Percentiles rank a stretch among this genome's conserved stretches.
Evolutionary conservation across 2,113 vertebrate genomes (phyloP).

Genomic region (Sakesphorus luctuosus): DNA sequence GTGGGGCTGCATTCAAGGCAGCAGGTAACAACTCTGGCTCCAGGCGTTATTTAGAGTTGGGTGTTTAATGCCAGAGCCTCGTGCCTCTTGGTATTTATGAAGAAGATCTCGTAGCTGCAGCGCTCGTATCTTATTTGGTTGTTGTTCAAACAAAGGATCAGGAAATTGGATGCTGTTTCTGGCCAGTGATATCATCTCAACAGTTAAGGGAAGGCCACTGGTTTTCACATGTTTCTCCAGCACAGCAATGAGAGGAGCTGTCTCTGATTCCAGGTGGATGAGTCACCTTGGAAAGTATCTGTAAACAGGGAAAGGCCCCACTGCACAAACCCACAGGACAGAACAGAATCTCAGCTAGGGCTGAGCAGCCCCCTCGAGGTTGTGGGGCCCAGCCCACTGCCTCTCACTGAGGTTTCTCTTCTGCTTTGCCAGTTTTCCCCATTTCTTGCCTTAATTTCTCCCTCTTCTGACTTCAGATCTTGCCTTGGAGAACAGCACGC

Average conservation of each 20-base stretch:
- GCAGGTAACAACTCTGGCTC: background rate
- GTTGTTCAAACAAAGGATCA: slow-evolving; percentile 68
- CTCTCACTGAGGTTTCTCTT: background rate
- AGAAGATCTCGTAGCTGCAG: slow-evolving; percentile 50
- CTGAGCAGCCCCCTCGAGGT: background rate
- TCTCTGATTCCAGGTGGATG: background rate
- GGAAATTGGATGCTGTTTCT: slow-evolving; percentile 67
- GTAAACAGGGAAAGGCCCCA: background rate
- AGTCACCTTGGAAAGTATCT: slow-evolving; percentile 8
- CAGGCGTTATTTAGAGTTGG: slow-evolving; percentile 50
- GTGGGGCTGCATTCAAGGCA: slow-evolving; percentile 2
- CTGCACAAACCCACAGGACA: background rate
- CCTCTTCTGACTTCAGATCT: background rate
- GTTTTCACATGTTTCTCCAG: background rate
- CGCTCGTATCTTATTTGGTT: slow-evolving; percentile 43
- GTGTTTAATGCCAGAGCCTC: background rate
- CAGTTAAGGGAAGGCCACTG: slow-evolving; percentile 22
- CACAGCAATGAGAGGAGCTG: background rate
- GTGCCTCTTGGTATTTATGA: slow-evolving; percentile 54
- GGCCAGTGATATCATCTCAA: slow-evolving; percentile 28
- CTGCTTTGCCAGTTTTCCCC: background rate
- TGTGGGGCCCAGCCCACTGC: background rate
- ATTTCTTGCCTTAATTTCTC: background rate
- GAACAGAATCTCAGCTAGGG: rapidly evolving
- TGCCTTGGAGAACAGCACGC: background rate